Conservation (phyloP, 2,797 vertebrate genomes). For the Miichthys miiuy region DNA sequence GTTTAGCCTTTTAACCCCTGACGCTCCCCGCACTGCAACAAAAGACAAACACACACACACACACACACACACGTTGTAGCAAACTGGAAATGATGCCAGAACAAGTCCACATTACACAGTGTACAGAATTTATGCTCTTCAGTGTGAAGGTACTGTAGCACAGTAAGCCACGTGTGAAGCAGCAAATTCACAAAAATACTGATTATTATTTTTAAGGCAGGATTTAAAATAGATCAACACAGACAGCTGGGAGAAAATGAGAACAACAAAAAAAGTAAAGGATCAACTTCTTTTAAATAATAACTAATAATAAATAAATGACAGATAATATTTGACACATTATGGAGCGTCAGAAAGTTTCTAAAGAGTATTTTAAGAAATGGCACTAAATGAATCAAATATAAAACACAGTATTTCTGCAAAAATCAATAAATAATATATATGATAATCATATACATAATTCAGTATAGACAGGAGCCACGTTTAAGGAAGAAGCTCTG, state of each 20-base stretch:
- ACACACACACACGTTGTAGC: conserved; percentile 23
- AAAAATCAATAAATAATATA: neutral
- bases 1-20: conserved; percentile 87
- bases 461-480: neutral
- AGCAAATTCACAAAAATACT: no score
- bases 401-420: neutral
- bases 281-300: neutral
- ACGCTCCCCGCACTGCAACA: conserved; percentile 64
- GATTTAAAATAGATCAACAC: no score
- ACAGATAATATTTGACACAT: neutral
- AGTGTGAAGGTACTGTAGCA: neutral
- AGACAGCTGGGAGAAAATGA: neutral
- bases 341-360: neutral
- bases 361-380: neutral
- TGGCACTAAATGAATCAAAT: neutral
- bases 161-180: no score
- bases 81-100: conserved; percentile 33
- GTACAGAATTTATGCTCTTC: neutral
- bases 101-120: conserved; percentile 41
- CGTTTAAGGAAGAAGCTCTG: neutral
- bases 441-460: neutral
- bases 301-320: neutral
- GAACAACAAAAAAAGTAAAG: neutral
- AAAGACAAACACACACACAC: conserved; percentile 45
- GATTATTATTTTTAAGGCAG: no score